These are phyloP conservation scores for Antechinus flavipes DNA, from an alignment of 2,113 vertebrate genomes.

Conservation along the genomic window DNA sequence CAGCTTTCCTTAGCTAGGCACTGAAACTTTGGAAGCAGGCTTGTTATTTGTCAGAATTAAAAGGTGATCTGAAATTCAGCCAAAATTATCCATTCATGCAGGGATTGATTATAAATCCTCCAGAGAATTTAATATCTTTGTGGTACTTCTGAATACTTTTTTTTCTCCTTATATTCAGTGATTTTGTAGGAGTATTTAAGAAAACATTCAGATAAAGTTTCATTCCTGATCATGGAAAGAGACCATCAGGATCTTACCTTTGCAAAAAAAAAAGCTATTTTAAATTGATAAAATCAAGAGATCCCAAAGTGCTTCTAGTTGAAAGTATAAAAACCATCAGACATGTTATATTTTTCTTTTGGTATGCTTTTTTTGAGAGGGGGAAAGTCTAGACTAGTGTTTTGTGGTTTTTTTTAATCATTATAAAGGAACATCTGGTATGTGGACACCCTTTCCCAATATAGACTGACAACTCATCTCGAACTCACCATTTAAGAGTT, in stretches of 20 bases:
- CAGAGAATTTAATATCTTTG: not conserved
- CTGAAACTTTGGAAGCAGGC: not conserved
- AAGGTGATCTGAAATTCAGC: not conserved
- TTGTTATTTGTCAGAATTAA: not conserved
- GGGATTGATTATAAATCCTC: not conserved
- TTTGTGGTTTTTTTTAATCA: not conserved
- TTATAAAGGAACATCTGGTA: not conserved
- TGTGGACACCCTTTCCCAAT: not conserved
- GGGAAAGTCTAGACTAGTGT: not conserved
- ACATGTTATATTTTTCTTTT: not conserved
- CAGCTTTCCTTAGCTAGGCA: not conserved
- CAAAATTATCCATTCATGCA: not conserved
- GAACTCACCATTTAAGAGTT: not conserved
- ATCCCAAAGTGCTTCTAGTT: not conserved
- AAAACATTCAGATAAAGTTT: conserved; percentile 2
- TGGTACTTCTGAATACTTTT: not conserved
- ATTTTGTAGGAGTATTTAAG: not conserved
- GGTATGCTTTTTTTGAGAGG: not conserved
- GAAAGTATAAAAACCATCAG: conserved; percentile 32
- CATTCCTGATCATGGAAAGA: not conserved
- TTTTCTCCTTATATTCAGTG: not conserved
- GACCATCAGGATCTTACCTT: not conserved
- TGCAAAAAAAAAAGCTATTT: not conserved
- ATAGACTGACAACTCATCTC: not conserved
- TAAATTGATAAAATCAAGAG: conserved; percentile 13